Evolutionary conservation across 1,140 invertebrate species (phyloP).

Genomic region (Nomia melanderi): DNA sequence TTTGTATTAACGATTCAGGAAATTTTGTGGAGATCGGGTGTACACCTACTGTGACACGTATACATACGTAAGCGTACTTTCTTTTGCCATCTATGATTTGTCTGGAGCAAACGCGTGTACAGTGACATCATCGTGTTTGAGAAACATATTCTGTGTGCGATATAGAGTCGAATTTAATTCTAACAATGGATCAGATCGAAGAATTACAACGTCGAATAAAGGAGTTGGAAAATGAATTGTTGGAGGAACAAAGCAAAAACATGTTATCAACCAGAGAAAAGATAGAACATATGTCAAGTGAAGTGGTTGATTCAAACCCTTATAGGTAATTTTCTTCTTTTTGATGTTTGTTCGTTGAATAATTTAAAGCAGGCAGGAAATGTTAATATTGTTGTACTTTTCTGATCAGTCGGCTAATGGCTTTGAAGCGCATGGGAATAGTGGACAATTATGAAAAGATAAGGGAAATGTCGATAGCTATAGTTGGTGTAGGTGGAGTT

Average conservation of each 20-base stretch:
- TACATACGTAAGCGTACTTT: background rate
- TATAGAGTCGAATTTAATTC: conserved; percentile 15
- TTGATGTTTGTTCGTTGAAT: conserved; percentile 8
- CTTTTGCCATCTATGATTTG: background rate
- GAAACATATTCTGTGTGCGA: background rate
- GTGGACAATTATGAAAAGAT: conserved; percentile 99
- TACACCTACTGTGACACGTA: background rate
- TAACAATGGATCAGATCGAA: conserved; percentile 64
- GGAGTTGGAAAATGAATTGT: conserved; percentile 83
- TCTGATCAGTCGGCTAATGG: conserved; percentile 95
- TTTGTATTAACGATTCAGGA: background rate
- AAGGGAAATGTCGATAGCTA: conserved; percentile 92
- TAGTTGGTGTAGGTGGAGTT: conserved; percentile 99
- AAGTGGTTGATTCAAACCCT: conserved; percentile 99
- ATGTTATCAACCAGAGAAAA: conserved; percentile 74
- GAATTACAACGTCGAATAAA: conserved; percentile 78
- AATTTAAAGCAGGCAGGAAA: background rate
- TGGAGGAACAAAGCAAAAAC: conserved; percentile 75
- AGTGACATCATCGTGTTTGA: background rate
- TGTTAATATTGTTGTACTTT: background rate
- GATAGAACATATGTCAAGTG: conserved; percentile 86
- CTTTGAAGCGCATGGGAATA: conserved; percentile 99
- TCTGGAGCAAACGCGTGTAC: background rate
- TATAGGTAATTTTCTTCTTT: conserved; percentile 88
- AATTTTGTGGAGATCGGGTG: background rate